These are phyloP conservation scores for Cygnus buccinator DNA, from an alignment of 2,113 vertebrate species.

Conservation along the genomic window DNA sequence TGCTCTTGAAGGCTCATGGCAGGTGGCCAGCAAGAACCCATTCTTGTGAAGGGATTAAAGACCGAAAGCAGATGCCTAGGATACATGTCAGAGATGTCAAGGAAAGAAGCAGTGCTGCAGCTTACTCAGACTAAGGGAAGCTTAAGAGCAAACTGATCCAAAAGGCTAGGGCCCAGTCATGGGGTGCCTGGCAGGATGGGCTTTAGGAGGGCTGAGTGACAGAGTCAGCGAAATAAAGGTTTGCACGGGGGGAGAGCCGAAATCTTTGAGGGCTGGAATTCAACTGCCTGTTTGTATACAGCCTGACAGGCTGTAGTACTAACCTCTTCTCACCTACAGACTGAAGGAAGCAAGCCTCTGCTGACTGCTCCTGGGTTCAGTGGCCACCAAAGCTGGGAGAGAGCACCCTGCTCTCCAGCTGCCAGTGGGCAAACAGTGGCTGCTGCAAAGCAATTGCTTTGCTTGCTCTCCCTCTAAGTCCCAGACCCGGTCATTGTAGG, in stretches of 20 bases:
- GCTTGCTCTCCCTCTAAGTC: background rate
- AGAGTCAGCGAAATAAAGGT: background rate
- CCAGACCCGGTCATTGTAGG: too few relatives aligned
- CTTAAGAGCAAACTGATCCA: slow-evolving; percentile 40
- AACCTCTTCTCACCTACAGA: background rate
- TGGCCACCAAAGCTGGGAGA: background rate
- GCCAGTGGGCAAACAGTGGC: background rate
- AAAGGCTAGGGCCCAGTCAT: background rate
- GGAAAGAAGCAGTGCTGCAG: slow-evolving; percentile 19
- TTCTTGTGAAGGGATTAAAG: slow-evolving; percentile 55
- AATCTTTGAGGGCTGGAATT: slow-evolving; percentile 7
- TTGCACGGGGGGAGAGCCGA: background rate
- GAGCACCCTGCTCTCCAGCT: background rate
- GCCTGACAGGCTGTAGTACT: background rate
- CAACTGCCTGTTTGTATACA: background rate
- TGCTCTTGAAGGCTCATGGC: background rate
- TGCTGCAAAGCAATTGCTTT: background rate
- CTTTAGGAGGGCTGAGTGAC: background rate
- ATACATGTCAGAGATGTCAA: slow-evolving; percentile 26
- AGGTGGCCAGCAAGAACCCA: slow-evolving; percentile 23
- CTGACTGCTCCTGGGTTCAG: background rate
- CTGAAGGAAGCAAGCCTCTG: background rate
- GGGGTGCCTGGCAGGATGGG: background rate
- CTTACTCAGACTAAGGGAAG: slow-evolving; percentile 12
- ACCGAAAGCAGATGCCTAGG: slow-evolving; percentile 22